phyloP scores from a whole-genome alignment of 2,888 invertebrate genomes.

The Caenorhabditis plicata region DNA sequence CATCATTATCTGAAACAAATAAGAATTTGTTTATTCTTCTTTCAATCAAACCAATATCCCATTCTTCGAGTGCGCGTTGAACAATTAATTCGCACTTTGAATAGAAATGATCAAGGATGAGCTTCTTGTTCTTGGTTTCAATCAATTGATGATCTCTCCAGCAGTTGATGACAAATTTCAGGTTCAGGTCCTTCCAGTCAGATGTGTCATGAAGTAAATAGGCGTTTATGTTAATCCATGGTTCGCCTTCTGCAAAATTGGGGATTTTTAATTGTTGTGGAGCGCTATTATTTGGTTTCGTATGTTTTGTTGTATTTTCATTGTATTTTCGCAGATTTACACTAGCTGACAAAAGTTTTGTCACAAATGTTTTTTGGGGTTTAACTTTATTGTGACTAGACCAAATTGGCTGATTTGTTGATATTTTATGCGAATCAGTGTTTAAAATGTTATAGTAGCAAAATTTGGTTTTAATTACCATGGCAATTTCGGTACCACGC shows the following conservation, averaged over 20 bases:
- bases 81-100: constrained; percentile 34
- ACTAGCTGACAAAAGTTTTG: no score
- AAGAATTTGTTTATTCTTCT: not conserved
- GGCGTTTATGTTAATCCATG: constrained; percentile 80
- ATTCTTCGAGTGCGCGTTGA: constrained; percentile 68
- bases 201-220: constrained; percentile 88
- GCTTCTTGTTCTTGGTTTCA: constrained; percentile 1
- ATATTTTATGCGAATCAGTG: no score
- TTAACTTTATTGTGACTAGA: no score
- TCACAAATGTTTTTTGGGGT: no score
- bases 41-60: constrained; percentile 71
- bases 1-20: constrained; percentile 76
- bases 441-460: no score
- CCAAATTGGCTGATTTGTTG: no score
- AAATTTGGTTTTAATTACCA: no score
- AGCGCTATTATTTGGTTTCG: no score
- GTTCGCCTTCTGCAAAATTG: constrained; percentile 76
- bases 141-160: constrained; percentile 38
- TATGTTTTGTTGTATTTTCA: no score
- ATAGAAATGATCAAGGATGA: constrained; percentile 26
- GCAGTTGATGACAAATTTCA: constrained; percentile 79
- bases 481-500: no score
- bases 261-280: no score
- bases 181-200: constrained; percentile 87
- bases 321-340: no score